Base-by-base conservation (phyloP, 1,140 invertebrate genomes). In the Brachionus rotundiformis region DNA sequence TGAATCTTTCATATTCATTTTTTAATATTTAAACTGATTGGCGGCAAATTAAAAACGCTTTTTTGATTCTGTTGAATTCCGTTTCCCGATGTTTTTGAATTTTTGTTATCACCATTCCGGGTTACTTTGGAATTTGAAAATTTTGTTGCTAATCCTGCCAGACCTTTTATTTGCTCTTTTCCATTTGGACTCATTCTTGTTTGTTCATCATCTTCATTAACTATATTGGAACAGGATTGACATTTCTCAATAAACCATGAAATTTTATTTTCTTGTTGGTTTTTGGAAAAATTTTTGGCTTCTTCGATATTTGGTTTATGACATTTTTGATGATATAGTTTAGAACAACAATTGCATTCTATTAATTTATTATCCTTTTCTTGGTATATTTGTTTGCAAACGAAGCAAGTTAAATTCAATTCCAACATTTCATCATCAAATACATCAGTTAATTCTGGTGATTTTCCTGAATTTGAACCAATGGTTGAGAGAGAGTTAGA, bases 271-370 rank as follows among this genome's bases (percentile, higher is more conserved):
- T 73, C 68, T 7, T 44, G 7, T 10, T 27, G 19, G 25, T 23
- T 8, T 3, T 27, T 73, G 1, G 25, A 2, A 36, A n/a, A 19
- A n/a, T 31, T 44, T 8, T 44, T 73, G 0, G 36, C n/a, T 11
- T 73, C 36, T 0, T 73, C 68, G n/a, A 73, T 25, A 0, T 7
- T 13, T 5, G 68, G 68, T 3, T 13, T 25, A 25, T 73, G 68
- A 73, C 68, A 73, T 29, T 44, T 44, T 27, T 73, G 68, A 44
- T 73, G 68, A 44, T 44, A 73, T n/a, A 73, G 44, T 13, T 73
- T 73, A 5, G 68, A 3, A 25, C 68, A 73, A 10, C 25, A 11
- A 25, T 73, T 44, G 25, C 68, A 73, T 27, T 73, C 68, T 13
- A 73, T 25, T 8, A 73, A 11, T 73, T 73, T 73, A n/a, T 73